Conservation (phyloP, 2,797 vertebrate genomes). For the Alosa sapidissima region DNA sequence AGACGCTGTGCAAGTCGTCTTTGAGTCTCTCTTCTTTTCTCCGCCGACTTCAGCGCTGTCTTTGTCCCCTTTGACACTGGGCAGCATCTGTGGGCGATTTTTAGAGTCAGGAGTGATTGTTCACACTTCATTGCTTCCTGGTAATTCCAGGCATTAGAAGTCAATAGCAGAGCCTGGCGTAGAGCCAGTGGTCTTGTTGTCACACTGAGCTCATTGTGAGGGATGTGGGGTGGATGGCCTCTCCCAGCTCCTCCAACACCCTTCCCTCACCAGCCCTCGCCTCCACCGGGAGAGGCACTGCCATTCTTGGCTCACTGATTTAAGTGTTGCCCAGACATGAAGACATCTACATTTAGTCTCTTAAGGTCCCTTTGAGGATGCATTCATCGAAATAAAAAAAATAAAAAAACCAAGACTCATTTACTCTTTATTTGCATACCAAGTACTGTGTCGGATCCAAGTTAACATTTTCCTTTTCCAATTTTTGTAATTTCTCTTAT, state of each 20-base stretch:
- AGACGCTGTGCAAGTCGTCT: neutral
- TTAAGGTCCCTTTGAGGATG: neutral
- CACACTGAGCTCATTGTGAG: conserved; percentile 21
- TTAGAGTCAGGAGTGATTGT: conserved; percentile 22
- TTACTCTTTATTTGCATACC: neutral
- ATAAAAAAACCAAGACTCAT: too few relatives aligned
- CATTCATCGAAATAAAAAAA: neutral
- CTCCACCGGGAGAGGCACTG: neutral
- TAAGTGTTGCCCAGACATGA: neutral
- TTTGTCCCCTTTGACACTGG: conserved; percentile 15
- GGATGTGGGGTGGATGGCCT: conserved; percentile 6
- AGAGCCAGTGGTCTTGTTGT: neutral
- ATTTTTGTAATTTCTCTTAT: neutral
- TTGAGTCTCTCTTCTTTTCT: neutral
- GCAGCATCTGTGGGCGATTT: conserved; percentile 17
- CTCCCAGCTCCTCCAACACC: neutral
- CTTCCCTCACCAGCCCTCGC: neutral
- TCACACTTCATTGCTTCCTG: conserved; percentile 24
- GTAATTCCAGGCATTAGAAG: conserved; percentile 21
- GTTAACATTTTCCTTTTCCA: neutral
- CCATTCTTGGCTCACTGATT: neutral
- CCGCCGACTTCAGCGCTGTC: neutral
- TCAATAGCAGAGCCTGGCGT: neutral
- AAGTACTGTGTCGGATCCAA: neutral
- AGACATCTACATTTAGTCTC: neutral